Evolutionary conservation across 2,797 vertebrate species (phyloP).

Genomic region (Coendou prehensilis): DNA sequence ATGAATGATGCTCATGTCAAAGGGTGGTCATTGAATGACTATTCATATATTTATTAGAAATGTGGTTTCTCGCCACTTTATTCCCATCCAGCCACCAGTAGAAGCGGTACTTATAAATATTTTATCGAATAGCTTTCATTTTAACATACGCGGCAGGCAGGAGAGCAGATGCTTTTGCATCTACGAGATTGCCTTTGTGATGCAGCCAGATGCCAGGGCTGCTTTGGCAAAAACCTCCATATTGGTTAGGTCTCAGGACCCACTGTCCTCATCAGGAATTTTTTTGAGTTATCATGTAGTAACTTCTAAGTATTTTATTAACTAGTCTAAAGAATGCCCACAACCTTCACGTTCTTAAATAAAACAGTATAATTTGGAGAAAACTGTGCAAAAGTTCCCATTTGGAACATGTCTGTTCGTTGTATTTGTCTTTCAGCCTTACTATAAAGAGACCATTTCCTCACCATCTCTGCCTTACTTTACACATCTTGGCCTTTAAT

Average conservation of each 20-base stretch:
- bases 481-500: background rate
- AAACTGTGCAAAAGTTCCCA: background rate
- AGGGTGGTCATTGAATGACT: slow-evolving; percentile 63
- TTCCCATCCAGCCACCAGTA: slow-evolving; percentile 72
- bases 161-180: slow-evolving; percentile 78
- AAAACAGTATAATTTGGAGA: slow-evolving; percentile 25
- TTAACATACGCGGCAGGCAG: slow-evolving; percentile 73
- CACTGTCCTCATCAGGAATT: slow-evolving; percentile 57
- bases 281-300: slow-evolving; percentile 67
- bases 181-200: slow-evolving; percentile 62
- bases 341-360: slow-evolving; percentile 43
- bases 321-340: background rate
- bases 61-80: slow-evolving; percentile 76
- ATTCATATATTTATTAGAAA: slow-evolving; percentile 81
- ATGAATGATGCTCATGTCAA: slow-evolving; percentile 69
- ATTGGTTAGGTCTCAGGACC: slow-evolving; percentile 64
- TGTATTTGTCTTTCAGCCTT: background rate
- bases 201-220: slow-evolving; percentile 71
- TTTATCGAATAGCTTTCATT: slow-evolving; percentile 81
- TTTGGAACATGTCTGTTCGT: background rate
- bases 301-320: slow-evolving; percentile 78
- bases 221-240: slow-evolving; percentile 46
- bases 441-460: background rate
- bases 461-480: background rate
- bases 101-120: slow-evolving; percentile 79